Conservation (phyloP, 2,113 vertebrate genomes). For the Hemibagrus wyckioides region DNA sequence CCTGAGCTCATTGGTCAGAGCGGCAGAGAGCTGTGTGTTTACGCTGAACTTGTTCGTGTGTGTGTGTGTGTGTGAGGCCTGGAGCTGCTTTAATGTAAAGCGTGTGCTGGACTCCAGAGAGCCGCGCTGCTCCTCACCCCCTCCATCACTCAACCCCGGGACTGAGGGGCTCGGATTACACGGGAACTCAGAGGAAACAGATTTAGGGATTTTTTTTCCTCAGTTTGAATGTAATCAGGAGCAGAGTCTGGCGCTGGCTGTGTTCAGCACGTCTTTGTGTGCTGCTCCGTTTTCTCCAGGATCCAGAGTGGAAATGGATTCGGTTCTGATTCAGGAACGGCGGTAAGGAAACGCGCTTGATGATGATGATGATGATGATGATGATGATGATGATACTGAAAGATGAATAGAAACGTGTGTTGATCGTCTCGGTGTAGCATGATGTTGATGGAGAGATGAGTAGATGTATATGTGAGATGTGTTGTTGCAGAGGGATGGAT, state of each 20-base stretch:
- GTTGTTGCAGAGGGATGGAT: too few relatives aligned
- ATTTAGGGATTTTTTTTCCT: slow-evolving; percentile 32
- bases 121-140: slow-evolving; percentile 20
- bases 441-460: neutral
- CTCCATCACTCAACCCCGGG: slow-evolving; percentile 27
- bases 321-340: slow-evolving; percentile 25
- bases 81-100: slow-evolving; percentile 44
- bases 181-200: slow-evolving; percentile 52
- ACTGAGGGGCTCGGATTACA: slow-evolving; percentile 47
- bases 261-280: slow-evolving; percentile 21
- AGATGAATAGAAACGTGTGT: neutral
- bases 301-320: slow-evolving; percentile 22
- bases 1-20: slow-evolving; percentile 27
- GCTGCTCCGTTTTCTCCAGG: neutral
- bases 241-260: slow-evolving; percentile 35
- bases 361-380: neutral
- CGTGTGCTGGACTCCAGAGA: slow-evolving; percentile 40
- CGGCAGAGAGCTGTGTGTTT: slow-evolving; percentile 12
- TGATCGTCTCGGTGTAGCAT: neutral
- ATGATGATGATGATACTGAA: neutral
- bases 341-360: slow-evolving; percentile 35
- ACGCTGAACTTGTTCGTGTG: slow-evolving; percentile 14
- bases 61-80: slow-evolving; percentile 28
- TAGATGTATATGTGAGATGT: too few relatives aligned
- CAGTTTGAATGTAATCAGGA: slow-evolving; percentile 56